Evolutionary conservation across 1,140 invertebrate genomes (phyloP).

Genomic region (Brachionus paranguensis): DNA sequence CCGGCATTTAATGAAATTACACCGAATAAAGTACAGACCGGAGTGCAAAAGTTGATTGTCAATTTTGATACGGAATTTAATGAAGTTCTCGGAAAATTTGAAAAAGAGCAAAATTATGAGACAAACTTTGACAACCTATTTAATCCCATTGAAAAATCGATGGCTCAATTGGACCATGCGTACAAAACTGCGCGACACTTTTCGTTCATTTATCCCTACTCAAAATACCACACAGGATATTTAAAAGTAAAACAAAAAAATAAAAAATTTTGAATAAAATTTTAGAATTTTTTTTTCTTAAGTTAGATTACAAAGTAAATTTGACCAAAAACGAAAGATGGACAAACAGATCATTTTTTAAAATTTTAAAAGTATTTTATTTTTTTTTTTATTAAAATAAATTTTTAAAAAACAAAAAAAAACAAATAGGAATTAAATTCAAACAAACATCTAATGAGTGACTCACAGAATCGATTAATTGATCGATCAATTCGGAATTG

Average conservation of each 20-base stretch:
- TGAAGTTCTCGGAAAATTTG: slow-evolving; percentile 61
- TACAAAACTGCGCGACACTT: slow-evolving; percentile 77
- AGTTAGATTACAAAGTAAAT: slow-evolving; percentile 51
- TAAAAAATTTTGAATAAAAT: slow-evolving; percentile 17
- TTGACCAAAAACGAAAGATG: slow-evolving; percentile 50
- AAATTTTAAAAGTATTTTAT: slow-evolving; percentile 47
- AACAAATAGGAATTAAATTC: slow-evolving; percentile 56
- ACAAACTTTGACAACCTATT: slow-evolving; percentile 70
- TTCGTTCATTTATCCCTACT: slow-evolving; percentile 70
- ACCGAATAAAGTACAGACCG: slow-evolving; percentile 73
- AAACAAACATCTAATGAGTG: slow-evolving; percentile 58
- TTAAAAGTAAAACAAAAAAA: slow-evolving; percentile 42
- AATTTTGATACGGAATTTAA: slow-evolving; percentile 69
- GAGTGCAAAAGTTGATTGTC: slow-evolving; percentile 72
- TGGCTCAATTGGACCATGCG: slow-evolving; percentile 69
- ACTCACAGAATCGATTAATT: slow-evolving; percentile 67
- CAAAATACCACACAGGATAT: slow-evolving; percentile 55
- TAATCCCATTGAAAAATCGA: slow-evolving; percentile 67
- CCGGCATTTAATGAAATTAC: slow-evolving; percentile 73
- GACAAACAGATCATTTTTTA: slow-evolving; percentile 50
- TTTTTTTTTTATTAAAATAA: background rate
- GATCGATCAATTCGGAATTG: slow-evolving; percentile 74
- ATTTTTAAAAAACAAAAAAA: slow-evolving; percentile 2
- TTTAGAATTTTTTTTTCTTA: background rate
- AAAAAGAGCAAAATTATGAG: slow-evolving; percentile 48